These are phyloP conservation scores for Sebastes matsubarae DNA, from an alignment of 2,797 vertebrate genomes.

Conservation along the genomic window DNA sequence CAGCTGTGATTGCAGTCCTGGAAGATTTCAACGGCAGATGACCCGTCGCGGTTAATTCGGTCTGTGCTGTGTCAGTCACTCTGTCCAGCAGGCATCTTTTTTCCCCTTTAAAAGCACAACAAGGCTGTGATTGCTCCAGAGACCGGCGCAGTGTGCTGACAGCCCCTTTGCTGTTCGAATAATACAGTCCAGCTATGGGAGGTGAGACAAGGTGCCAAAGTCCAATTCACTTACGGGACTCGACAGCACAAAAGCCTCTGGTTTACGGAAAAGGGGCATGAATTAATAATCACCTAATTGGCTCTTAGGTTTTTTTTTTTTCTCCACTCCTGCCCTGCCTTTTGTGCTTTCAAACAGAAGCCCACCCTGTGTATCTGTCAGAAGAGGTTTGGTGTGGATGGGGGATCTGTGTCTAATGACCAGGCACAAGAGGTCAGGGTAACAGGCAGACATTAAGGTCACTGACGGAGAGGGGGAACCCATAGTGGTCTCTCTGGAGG, in stretches of 20 bases:
- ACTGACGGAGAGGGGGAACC: constrained; percentile 2
- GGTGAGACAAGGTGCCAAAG: constrained; percentile 86
- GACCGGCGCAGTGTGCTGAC: constrained; percentile 62
- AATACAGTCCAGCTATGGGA: constrained; percentile 76
- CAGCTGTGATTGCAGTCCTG: constrained; percentile 62
- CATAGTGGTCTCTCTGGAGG: background rate
- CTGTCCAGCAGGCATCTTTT: constrained; percentile 56
- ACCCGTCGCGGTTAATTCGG: constrained; percentile 66
- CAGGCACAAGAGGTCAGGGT: constrained; percentile 55
- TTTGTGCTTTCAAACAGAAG: constrained; percentile 87
- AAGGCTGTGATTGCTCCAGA: constrained; percentile 72
- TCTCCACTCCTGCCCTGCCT: constrained; percentile 59
- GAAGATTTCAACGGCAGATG: constrained; percentile 57
- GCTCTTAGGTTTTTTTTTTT: constrained; percentile 77
- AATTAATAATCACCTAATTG: constrained; percentile 99
- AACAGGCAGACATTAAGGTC: constrained; percentile 48
- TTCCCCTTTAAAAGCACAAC: constrained; percentile 63
- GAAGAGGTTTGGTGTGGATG: constrained; percentile 75
- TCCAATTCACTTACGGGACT: constrained; percentile 95
- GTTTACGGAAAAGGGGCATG: constrained; percentile 98
- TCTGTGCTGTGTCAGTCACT: constrained; percentile 63
- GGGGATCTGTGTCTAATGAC: constrained; percentile 60
- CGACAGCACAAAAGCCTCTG: constrained; percentile 89
- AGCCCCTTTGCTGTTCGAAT: constrained; percentile 74
- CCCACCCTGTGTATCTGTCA: constrained; percentile 87